Evolutionary conservation across 2,888 invertebrate genomes (phyloP).

Genomic region (Melangyna quadrimaculata): DNA sequence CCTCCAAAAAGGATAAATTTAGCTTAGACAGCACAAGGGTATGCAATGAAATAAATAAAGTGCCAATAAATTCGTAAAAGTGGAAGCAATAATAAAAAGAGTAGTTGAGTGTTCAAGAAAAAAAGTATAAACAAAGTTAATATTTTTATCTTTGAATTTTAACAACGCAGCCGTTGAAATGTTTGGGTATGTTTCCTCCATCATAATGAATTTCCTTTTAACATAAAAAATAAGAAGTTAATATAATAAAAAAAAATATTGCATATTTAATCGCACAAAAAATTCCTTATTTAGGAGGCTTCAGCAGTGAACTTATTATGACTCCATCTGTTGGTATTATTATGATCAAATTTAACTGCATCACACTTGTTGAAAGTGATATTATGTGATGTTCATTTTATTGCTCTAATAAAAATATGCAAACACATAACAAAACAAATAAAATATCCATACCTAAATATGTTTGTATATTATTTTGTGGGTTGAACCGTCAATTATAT

Average conservation of each 20-base stretch:
- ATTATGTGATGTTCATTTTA: background rate
- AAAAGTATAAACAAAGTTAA: background rate
- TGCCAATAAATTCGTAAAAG: background rate
- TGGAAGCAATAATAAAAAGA: background rate
- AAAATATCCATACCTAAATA: too few species aligned
- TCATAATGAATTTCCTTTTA: slow-evolving; percentile 25
- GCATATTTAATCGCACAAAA: background rate
- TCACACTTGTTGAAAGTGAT: slow-evolving; percentile 19
- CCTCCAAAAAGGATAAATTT: background rate
- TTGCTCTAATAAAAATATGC: background rate
- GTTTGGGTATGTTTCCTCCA: slow-evolving; percentile 5
- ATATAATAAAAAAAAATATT: slow-evolving; percentile 10
- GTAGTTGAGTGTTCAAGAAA: background rate
- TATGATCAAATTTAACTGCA: slow-evolving; percentile 3
- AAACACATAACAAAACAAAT: background rate
- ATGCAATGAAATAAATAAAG: slow-evolving; percentile 14
- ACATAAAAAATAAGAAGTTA: slow-evolving; percentile 15
- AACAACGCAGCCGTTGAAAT: background rate
- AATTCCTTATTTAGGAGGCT: background rate
- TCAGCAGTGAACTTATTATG: background rate
- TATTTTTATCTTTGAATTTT: background rate
- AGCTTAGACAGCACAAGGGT: background rate
- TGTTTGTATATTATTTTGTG: background rate
- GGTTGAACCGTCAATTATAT: background rate
- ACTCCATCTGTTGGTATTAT: slow-evolving; percentile 6